Evolutionary conservation across 2,888 invertebrate species (phyloP).

Genomic region (Epirrhoe alternata): DNA sequence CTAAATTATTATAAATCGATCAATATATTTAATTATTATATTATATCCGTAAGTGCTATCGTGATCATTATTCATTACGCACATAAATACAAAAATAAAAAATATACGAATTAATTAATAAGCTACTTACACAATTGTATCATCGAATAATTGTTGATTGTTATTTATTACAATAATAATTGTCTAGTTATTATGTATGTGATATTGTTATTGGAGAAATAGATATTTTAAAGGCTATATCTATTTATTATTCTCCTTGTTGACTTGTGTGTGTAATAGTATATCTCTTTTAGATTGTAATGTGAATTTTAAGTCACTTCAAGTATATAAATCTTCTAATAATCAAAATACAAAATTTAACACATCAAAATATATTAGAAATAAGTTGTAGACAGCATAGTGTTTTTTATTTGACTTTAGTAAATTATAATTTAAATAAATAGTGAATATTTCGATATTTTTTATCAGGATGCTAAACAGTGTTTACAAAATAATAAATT

Average conservation of each 20-base stretch:
- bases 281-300: constrained; percentile 47
- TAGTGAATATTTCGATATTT: too few species aligned
- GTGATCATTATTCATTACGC: constrained; percentile 72
- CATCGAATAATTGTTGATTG: constrained; percentile 83
- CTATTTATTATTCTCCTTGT: constrained; percentile 78
- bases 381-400: neutral
- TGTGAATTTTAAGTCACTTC: constrained; percentile 29
- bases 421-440: neutral
- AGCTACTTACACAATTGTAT: constrained; percentile 71
- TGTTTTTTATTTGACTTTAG: neutral
- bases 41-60: constrained; percentile 50
- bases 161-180: constrained; percentile 73
- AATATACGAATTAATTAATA: constrained; percentile 74
- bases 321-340: constrained; percentile 10
- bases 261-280: constrained; percentile 79
- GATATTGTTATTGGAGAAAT: constrained; percentile 83
- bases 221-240: constrained; percentile 78
- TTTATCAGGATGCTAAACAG: too few species aligned
- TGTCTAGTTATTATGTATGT: constrained; percentile 81
- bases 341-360: constrained; percentile 13
- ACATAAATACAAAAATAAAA: constrained; percentile 60
- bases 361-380: neutral
- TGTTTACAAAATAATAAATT: too few species aligned
- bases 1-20: constrained; percentile 40
- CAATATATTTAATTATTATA: constrained; percentile 43